phyloP scores from a whole-genome alignment of 2,888 invertebrate genomes.

The Malthinus seriepunctatus region DNA sequence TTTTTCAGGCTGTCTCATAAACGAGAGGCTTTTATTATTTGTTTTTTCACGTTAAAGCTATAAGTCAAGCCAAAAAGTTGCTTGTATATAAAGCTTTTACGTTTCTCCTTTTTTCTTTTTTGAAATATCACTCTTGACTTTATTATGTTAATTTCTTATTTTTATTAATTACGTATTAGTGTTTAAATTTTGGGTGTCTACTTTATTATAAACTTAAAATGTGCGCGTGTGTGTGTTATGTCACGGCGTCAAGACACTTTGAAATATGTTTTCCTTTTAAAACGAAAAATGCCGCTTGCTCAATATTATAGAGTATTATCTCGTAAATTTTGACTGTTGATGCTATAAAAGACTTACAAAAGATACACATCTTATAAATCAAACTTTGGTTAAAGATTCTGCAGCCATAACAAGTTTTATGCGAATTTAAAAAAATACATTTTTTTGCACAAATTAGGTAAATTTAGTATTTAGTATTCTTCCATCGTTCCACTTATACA shows the following conservation, averaged over 20 bases:
- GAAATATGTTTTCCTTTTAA: constrained; percentile 51
- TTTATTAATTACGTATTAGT: too few relatives aligned
- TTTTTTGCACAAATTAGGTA: too few relatives aligned
- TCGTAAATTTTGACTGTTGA: constrained; percentile 46
- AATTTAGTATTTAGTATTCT: too few relatives aligned
- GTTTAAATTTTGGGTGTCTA: too few relatives aligned
- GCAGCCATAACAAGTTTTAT: too few relatives aligned
- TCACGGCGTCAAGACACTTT: constrained; percentile 35
- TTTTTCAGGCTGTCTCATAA: constrained; percentile 37
- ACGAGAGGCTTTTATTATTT: constrained; percentile 41
- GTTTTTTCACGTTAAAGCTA: constrained; percentile 30
- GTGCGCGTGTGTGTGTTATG: constrained; percentile 48
- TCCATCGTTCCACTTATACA: too few relatives aligned
- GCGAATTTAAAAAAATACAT: too few relatives aligned
- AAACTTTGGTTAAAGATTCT: constrained; percentile 13
- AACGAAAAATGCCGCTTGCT: constrained; percentile 50
- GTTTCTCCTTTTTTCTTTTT: too few relatives aligned
- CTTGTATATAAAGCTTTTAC: constrained; percentile 38
- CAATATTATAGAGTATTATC: constrained; percentile 45
- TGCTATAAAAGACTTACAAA: constrained; percentile 34
- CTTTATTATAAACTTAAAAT: too few relatives aligned
- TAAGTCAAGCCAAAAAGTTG: constrained; percentile 40
- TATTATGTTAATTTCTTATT: too few relatives aligned
- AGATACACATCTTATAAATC: constrained; percentile 35
- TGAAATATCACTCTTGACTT: too few relatives aligned